Evolutionary conservation across 2,888 invertebrate species (phyloP), one percentile per base, ranked within the genome.

Genomic region (Cosmia pyralina): DNA sequence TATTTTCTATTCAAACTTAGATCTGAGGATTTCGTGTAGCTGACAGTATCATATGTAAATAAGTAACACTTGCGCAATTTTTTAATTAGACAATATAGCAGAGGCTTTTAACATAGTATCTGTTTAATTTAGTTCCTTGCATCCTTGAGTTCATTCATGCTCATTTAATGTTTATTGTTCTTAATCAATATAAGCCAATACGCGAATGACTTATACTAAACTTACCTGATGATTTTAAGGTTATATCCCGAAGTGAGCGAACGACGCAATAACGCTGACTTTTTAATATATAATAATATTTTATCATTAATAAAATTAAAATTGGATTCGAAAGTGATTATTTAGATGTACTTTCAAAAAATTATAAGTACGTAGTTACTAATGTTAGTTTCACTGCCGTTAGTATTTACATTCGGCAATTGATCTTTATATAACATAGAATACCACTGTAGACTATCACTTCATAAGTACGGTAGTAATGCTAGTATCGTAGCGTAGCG

Each of bases 11-110:
- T 83, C 89, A 86, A 89, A 85, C 82, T 85, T 92, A 94, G 95
- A 95, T 95, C 95, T 96, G 95, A 93, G 85, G 79, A 89, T 90
- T 87, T 87, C 87, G 70, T 90, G 85, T 92, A 93, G 93, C 88
- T 92, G 92, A 92, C 90, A 83, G 83, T 87, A n/a, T 84, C 65
- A 77, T 78, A 85, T 71, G 71, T 81, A 74, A 69, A 65, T 72
- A 72, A 22, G 48, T 73, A 62, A 71, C 73, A 78, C 81, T 76
- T 84, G 55, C 58, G 46, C 69, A 77, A 44, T 69, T 79, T 72
- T 67, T 77, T 67, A 38, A 52, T 72, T 74, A 34, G 71, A 57
- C 67, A 46, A 50, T 69, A 66, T 65, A 70, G 38, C 77, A 82
- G 87, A 89, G 88, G 85, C 88, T 89, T 84, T 55, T 84, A 75